phyloP scores from a whole-genome alignment of 64 coral and sea anemone genomes.

The Hydrozoanthus tunicans region DNA sequence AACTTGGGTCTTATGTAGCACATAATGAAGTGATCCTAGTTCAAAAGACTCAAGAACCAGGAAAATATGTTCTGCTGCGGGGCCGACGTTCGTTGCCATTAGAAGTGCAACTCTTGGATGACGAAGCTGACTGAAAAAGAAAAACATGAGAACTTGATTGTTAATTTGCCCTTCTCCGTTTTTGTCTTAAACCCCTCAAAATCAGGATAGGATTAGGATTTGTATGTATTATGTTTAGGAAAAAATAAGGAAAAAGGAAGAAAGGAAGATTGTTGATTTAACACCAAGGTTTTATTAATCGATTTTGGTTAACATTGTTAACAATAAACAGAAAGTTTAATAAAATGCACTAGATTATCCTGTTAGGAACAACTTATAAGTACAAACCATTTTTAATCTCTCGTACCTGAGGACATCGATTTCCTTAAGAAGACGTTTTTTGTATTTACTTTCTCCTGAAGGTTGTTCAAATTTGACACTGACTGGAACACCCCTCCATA shows the following conservation, averaged over 20 bases:
- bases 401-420: conserved; percentile 57
- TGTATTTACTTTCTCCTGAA: neutral
- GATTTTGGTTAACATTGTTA: neutral
- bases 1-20: conserved; percentile 63
- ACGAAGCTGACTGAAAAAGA: conserved; percentile 69
- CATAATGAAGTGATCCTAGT: conserved; percentile 58
- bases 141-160: neutral
- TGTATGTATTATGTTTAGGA: too few relatives aligned
- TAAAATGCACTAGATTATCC: too few relatives aligned
- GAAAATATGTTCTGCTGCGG: conserved; percentile 9
- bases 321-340: neutral
- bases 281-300: neutral
- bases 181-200: too few relatives aligned
- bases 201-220: too few relatives aligned
- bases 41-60: conserved; percentile 75
- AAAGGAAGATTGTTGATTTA: neutral
- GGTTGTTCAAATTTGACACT: conserved; percentile 48
- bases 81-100: conserved; percentile 64
- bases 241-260: too few relatives aligned
- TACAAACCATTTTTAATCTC: neutral
- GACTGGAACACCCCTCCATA: conserved; percentile 60
- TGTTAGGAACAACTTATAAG: neutral
- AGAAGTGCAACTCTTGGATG: conserved; percentile 68
- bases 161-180: too few relatives aligned
- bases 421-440: conserved; percentile 54